phyloP scores from a whole-genome alignment of 2,888 invertebrate genomes.

The Drosophila infuscata region DNA sequence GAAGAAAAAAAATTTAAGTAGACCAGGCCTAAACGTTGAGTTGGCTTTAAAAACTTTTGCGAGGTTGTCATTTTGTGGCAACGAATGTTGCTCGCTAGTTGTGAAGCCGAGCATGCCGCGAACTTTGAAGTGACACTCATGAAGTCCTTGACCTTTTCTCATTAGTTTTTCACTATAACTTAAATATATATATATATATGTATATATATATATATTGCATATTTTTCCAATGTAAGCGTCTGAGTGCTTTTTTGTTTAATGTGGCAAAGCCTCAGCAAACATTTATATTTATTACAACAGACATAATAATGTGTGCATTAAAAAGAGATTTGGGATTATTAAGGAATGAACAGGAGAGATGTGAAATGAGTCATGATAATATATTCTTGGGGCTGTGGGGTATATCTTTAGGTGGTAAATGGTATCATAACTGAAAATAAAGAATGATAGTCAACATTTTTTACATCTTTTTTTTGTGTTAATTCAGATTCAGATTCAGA shows the following conservation, averaged over 20 bases:
- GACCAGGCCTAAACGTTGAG: conserved; percentile 1
- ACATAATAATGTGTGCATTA: conserved; percentile 17
- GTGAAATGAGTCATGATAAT: not conserved
- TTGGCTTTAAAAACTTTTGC: conserved; percentile 7
- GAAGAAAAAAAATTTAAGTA: not conserved
- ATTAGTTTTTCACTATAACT: not conserved
- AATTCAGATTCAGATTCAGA: not conserved
- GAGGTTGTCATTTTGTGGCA: not conserved
- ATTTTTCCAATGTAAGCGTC: not conserved
- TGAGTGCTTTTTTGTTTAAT: not conserved
- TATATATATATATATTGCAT: not conserved
- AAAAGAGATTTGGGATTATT: not conserved
- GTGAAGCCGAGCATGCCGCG: not conserved
- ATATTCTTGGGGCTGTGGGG: not conserved
- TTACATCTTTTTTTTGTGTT: no score
- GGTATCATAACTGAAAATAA: not conserved
- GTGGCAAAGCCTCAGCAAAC: conserved; percentile 1
- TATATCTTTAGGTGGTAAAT: not conserved
- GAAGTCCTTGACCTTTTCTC: conserved; percentile 19
- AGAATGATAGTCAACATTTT: not conserved
- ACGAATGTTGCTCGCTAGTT: not conserved
- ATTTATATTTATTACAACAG: conserved; percentile 11
- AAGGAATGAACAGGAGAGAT: not conserved
- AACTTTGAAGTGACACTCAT: conserved; percentile 10
- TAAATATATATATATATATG: no score